Conservation (phyloP, 2,113 vertebrate genomes). For the Columbina picui region DNA sequence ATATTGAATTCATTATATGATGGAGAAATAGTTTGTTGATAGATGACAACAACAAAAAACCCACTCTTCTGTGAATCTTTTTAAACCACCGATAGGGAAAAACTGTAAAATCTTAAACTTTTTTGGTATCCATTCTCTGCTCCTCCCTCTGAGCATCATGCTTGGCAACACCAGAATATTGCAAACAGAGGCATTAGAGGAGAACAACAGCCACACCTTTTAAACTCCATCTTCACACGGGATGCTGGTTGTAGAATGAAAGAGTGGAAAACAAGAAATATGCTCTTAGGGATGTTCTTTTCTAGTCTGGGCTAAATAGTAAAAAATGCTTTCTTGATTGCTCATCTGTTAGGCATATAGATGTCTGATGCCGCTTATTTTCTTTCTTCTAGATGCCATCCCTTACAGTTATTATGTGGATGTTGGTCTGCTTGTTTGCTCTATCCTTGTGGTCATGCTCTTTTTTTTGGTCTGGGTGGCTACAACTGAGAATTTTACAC, state of each 20-base stretch:
- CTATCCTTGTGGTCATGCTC: background rate
- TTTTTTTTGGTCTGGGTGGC: slow-evolving; percentile 5
- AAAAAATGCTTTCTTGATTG: background rate
- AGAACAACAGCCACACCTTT: background rate
- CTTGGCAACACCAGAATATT: background rate
- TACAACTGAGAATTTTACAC: slow-evolving; percentile 20
- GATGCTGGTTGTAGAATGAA: background rate
- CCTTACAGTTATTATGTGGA: background rate
- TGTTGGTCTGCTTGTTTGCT: slow-evolving; percentile 29
- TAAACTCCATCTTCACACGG: background rate
- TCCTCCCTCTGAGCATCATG: background rate
- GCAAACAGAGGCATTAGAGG: background rate
- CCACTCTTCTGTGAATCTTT: background rate
- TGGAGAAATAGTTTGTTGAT: background rate
- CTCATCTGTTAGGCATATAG: background rate
- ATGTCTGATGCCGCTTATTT: background rate
- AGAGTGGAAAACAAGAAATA: background rate
- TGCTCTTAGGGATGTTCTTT: background rate
- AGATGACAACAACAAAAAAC: background rate
- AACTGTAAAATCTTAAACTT: background rate
- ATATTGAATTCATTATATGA: background rate
- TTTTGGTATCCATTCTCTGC: background rate
- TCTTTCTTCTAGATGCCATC: background rate
- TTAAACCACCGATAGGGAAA: background rate
- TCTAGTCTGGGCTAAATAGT: background rate